phyloP scores from a whole-genome alignment of 2,888 invertebrate species.

The Suillia variegata region DNA sequence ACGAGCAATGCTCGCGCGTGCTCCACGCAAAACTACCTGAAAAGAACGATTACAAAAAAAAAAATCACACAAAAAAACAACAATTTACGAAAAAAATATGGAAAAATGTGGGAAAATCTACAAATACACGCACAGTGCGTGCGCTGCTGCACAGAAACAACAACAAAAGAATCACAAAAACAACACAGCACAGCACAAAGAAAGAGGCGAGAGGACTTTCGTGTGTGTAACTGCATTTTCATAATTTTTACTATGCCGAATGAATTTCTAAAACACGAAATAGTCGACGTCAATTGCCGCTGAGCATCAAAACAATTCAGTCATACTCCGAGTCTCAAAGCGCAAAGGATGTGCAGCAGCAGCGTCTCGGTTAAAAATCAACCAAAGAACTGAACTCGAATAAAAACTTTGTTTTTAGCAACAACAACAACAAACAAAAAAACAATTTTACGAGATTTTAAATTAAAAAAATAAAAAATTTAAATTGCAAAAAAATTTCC shows the following conservation, averaged over 20 bases:
- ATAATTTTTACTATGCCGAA: conserved; percentile 41
- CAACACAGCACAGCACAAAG: conserved; percentile 7
- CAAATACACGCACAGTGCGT: not conserved
- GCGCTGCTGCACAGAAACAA: not conserved
- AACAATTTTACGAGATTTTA: too few species aligned
- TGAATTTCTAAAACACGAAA: conserved; percentile 14
- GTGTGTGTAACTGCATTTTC: conserved; percentile 6
- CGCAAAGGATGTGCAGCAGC: conserved; percentile 35
- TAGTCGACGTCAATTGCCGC: conserved; percentile 39
- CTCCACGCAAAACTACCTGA: too few species aligned
- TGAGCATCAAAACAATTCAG: conserved; percentile 47
- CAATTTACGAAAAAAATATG: not conserved
- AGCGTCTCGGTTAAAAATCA: conserved; percentile 14
- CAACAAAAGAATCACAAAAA: not conserved
- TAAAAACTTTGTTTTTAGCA: too few species aligned
- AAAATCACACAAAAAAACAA: not conserved
- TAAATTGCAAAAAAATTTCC: too few species aligned
- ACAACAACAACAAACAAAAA: too few species aligned
- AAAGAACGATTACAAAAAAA: too few species aligned
- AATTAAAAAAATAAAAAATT: too few species aligned
- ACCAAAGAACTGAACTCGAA: too few species aligned
- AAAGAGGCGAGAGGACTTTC: not conserved
- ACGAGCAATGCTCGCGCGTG: too few species aligned
- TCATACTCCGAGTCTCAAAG: conserved; percentile 54
- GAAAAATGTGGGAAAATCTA: not conserved